Evolutionary conservation across 35 echinoderm and acorn worm species (phyloP).

Genomic region (Ptychodera flava): DNA sequence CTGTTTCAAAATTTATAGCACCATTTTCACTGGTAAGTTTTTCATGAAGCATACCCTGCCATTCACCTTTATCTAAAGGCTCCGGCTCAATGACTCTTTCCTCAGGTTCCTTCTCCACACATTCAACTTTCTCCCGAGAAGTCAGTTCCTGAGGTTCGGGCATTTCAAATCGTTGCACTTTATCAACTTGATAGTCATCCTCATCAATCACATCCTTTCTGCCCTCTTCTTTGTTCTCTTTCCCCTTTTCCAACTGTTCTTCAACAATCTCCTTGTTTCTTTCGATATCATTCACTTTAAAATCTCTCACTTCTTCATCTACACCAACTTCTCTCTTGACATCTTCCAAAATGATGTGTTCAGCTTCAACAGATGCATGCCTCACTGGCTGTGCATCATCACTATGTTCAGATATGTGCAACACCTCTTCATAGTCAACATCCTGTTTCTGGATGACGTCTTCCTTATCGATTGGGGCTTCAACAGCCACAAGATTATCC

Average conservation of each 20-base stretch:
- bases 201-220: no score
- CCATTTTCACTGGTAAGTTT: neutral
- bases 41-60: neutral
- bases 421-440: neutral
- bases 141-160: neutral
- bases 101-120: neutral
- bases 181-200: no score
- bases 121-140: no score
- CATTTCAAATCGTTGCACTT: neutral
- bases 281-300: no score
- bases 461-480: no score
- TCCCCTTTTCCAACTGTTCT: no score
- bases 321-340: neutral
- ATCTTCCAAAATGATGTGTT: neutral
- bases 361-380: neutral
- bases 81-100: neutral
- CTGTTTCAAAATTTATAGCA: neutral
- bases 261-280: no score
- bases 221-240: no score
- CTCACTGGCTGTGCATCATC: neutral
- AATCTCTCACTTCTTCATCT: no score
- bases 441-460: neutral
- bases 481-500: neutral
- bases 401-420: neutral
- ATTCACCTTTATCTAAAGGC: neutral